Percentiles rank a stretch among this genome's conserved stretches.
Evolutionary conservation across 2,113 vertebrate species (phyloP).

Genomic region (Scolopax mira): DNA sequence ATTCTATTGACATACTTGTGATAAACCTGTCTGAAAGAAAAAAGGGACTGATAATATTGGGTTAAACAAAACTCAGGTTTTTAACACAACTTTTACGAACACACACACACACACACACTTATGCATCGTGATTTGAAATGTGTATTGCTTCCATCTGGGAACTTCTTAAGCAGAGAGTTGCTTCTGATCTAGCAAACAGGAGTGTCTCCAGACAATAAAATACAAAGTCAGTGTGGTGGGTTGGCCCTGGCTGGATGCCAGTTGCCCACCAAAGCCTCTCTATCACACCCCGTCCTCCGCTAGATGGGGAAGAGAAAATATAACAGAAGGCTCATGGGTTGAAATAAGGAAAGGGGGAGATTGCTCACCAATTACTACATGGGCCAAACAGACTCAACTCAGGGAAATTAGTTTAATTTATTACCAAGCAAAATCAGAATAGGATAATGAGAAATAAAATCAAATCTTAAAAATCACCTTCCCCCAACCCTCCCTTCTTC

Average conservation of each 20-base stretch:
- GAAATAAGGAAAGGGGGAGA: not conserved
- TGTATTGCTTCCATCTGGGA: not conserved
- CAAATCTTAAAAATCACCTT: not conserved
- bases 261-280: not conserved
- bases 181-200: not conserved
- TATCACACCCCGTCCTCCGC: not conserved
- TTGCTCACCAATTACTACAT: not conserved
- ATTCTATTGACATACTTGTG: not conserved
- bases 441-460: not conserved
- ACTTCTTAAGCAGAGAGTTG: not conserved
- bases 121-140: not conserved
- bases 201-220: not conserved
- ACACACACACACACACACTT: not conserved
- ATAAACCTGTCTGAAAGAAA: not conserved
- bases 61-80: not conserved
- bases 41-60: not conserved
- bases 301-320: not conserved
- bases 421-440: not conserved
- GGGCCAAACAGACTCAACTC: not conserved
- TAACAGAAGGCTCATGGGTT: not conserved
- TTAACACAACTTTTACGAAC: not conserved
- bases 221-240: not conserved
- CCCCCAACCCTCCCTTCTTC: not conserved
- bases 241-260: not conserved
- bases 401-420: not conserved